phyloP scores from a whole-genome alignment of 2,797 vertebrate species.

The Sphenopsis melanotis region DNA sequence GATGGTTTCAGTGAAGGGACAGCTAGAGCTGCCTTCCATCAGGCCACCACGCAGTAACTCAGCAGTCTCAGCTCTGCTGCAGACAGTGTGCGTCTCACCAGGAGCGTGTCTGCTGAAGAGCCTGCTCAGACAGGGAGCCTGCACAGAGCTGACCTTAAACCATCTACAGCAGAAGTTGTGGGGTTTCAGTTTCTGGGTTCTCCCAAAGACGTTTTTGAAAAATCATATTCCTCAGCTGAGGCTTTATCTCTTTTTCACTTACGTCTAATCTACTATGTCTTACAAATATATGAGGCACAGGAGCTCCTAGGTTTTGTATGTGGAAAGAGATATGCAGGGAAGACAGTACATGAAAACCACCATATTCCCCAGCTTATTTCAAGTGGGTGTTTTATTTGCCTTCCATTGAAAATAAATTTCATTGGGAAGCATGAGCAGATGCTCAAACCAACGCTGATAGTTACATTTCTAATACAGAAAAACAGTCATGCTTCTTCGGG shows the following conservation, averaged over 20 bases:
- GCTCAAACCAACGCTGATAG: background rate
- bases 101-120: fast-evolving
- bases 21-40: background rate
- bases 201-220: background rate
- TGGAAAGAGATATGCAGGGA: background rate
- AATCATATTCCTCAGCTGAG: background rate
- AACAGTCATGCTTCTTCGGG: background rate
- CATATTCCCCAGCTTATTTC: background rate
- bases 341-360: background rate
- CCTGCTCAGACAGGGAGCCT: background rate
- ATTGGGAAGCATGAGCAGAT: background rate
- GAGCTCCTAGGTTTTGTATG: background rate
- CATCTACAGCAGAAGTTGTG: fast-evolving
- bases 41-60: background rate
- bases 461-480: background rate
- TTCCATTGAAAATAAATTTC: background rate
- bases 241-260: background rate
- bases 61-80: background rate
- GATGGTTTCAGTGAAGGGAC: background rate
- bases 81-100: background rate
- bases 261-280: background rate
- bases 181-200: background rate
- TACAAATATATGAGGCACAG: fast-evolving
- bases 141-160: background rate
- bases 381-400: background rate